Evolutionary conservation across 2,113 vertebrate genomes (phyloP), one percentile per base, ranked within the genome.

Genomic region (Ascaphus truei): DNA sequence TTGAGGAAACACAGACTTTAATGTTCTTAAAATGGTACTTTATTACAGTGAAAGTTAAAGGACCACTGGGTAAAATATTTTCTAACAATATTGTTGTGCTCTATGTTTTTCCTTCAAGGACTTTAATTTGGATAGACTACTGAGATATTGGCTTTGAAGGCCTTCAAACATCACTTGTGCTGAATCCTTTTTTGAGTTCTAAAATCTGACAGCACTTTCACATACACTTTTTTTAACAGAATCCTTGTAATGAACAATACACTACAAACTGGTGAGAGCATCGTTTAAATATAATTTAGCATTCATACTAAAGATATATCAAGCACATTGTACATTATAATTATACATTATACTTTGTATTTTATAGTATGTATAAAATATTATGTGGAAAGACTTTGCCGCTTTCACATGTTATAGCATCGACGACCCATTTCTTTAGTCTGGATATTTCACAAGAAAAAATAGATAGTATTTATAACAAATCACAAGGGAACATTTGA

Each of bases 101-200:
- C 31, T 68, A 1, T 31, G 51, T 71, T 73, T 69, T 56, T 60
- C 5, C 13, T 75, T 62, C 10, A 16, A 55, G 7, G 3, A 1
- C 75, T 75, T 74, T 41, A 33, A 55, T 74, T 78, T 75, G 1
- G 36, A 71, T 7, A 20, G 31, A 0, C 1, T 51, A 71, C 45
- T 61, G 67, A 71, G 67, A 71, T 71, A 71, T 61, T 61, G 67
- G 57, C 67, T 71, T 45, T 60, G 47, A 71, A 71, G 45, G 67
- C 67, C 52, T 71, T 61, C 45, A 71, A 71, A 71, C 57, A 71
- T 71, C 47, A 61, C 33, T 41, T 7, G 45, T 71, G 67, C 67
- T 71, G 67, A 71, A 57, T 16, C 59, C 18, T 71, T 43, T 71
- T 69, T 59, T 9, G 25, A 29, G 45, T 58, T 59, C 37, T 50